phyloP scores from a whole-genome alignment of 1,140 invertebrate genomes.

The Zaprionus inermis region DNA sequence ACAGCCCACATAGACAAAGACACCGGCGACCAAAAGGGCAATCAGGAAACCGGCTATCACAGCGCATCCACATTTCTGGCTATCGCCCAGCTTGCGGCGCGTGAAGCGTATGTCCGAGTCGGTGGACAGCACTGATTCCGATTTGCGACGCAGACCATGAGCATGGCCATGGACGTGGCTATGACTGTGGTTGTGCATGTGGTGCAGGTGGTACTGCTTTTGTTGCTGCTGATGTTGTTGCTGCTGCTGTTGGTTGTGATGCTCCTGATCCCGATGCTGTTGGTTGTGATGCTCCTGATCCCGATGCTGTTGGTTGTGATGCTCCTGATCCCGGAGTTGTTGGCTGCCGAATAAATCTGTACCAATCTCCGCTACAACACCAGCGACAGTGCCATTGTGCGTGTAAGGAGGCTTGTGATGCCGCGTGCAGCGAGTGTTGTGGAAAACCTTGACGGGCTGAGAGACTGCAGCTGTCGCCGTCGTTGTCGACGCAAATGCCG shows the following conservation, averaged over 20 bases:
- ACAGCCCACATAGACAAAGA: conserved; percentile 95
- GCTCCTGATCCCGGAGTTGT: conserved; percentile 6
- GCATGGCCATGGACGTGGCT: conserved; percentile 44
- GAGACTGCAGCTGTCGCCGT: conserved; percentile 19
- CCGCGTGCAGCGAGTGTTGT: conserved; percentile 79
- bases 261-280: conserved; percentile 9
- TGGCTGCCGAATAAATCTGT: conserved; percentile 31
- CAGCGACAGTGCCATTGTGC: conserved; percentile 38
- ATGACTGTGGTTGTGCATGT: conserved; percentile 69
- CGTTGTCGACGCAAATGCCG: background rate
- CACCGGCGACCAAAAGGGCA: conserved; percentile 91
- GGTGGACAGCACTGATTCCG: conserved; percentile 91
- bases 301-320: conserved; percentile 1
- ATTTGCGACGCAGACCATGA: conserved; percentile 84
- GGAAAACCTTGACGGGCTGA: conserved; percentile 74
- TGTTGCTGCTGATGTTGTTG: conserved; percentile 22
- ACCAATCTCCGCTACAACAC: background rate
- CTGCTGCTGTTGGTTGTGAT: conserved; percentile 12
- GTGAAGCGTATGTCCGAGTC: conserved; percentile 94
- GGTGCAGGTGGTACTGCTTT: conserved; percentile 47
- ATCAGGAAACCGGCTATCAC: conserved; percentile 92
- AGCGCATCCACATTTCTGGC: conserved; percentile 93
- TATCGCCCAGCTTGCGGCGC: conserved; percentile 90
- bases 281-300: conserved; percentile 24
- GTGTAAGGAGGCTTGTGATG: conserved; percentile 77